Conservation (phyloP, 2,888 invertebrate species). For the Agonopterix heracliana region DNA sequence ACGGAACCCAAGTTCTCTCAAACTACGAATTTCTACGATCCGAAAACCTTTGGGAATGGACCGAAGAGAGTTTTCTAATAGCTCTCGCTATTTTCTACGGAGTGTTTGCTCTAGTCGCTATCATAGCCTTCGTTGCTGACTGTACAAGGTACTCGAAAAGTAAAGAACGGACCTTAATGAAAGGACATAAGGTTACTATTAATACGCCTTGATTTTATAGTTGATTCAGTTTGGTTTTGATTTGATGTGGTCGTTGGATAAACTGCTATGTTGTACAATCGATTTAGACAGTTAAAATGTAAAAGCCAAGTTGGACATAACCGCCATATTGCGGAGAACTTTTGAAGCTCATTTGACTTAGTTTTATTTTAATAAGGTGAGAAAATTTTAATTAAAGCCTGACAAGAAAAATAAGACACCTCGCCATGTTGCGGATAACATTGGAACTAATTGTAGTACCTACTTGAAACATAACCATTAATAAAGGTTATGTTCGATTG, state of each 20-base stretch:
- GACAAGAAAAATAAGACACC: too few species aligned
- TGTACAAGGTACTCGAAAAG: conserved; percentile 71
- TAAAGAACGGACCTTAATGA: conserved; percentile 66
- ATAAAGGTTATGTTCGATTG: too few species aligned
- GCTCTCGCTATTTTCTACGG: conserved; percentile 79
- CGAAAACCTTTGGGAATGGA: conserved; percentile 66
- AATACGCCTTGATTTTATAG: conserved; percentile 73
- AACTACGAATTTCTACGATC: conserved; percentile 57
- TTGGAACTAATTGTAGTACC: too few species aligned
- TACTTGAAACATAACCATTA: too few species aligned
- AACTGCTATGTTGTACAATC: too few species aligned
- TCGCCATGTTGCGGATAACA: too few species aligned
- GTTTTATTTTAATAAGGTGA: too few species aligned
- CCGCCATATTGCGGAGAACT: too few species aligned
- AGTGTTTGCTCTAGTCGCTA: conserved; percentile 77
- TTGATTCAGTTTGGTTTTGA: too few species aligned
- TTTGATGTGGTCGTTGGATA: too few species aligned
- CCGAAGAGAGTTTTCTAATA: conserved; percentile 74
- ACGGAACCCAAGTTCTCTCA: conserved; percentile 82
- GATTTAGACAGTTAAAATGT: neutral
- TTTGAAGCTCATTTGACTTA: too few species aligned
- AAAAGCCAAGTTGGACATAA: neutral
- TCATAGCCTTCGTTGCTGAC: conserved; percentile 77
- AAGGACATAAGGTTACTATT: conserved; percentile 73
- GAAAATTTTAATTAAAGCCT: too few species aligned